A percentile compares a stretch with the other conserved stretches of the same genome.
Evolutionary conservation across 2,113 vertebrate species (phyloP).

Genomic region (Loxodonta africana): DNA sequence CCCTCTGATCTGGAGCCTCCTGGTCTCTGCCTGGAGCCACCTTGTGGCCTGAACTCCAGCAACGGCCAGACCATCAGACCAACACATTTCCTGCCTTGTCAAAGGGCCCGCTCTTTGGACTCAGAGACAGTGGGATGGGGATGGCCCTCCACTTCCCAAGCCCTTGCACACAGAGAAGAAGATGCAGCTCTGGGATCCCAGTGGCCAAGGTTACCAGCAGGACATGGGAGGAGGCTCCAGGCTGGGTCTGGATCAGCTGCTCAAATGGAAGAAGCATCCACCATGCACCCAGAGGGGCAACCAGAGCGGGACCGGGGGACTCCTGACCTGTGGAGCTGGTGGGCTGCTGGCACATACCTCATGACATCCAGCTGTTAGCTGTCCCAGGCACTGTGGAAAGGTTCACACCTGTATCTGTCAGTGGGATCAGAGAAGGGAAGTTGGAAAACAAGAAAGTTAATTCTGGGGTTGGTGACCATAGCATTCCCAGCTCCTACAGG

Average conservation of each 20-base stretch:
- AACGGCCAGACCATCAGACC: too few species aligned
- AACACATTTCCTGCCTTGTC: background rate
- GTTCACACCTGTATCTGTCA: background rate
- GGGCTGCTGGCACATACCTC: background rate
- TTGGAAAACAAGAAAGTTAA: background rate
- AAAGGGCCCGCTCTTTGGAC: background rate
- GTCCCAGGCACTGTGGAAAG: too few species aligned
- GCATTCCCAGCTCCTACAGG: background rate
- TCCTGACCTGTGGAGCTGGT: background rate
- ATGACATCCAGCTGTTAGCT: background rate
- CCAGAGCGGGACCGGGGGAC: background rate
- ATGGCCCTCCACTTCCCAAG: background rate
- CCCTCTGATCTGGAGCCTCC: background rate
- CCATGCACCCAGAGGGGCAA: background rate
- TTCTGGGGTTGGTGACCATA: background rate
- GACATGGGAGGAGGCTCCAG: background rate
- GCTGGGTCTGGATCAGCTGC: background rate
- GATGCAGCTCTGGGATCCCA: background rate
- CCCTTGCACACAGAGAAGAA: background rate
- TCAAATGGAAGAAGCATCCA: background rate
- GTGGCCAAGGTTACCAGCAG: background rate
- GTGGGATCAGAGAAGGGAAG: background rate
- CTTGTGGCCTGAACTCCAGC: background rate
- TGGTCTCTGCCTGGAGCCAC: background rate
- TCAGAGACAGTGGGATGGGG: background rate